Evolutionary conservation across 2,797 vertebrate species (phyloP), one percentile per base, ranked within the genome.

Genomic region (Phrynocephalus vlangalii): DNA sequence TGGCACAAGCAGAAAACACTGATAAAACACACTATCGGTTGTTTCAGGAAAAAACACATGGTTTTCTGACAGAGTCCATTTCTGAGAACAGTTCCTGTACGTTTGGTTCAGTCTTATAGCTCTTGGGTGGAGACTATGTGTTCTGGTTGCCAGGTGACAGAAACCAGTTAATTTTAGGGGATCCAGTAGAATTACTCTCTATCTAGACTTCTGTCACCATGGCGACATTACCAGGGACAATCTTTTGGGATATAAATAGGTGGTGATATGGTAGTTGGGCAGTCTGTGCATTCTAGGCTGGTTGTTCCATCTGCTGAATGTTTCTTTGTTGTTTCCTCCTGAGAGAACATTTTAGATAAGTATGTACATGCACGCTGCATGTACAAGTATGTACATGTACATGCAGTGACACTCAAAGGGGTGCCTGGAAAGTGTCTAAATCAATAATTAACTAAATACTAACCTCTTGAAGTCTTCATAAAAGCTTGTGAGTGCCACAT

Each of bases 61-160:
- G 83, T 66, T 63, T 81, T 33, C 20, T 26, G 56, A 80, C 28
- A 87, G 66, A 50, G 82, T 67, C 22, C 38, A 67, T 87, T 67
- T 16, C 71, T 75, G 26, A 82, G n/a, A 50, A 1, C 6, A 8
- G 6, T 28, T 63, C 38, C 28, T 80, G 18, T 30, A n/a, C 52
- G 18, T 24, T 79, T 80, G 33, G 44, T 28, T 30, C 20, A 67
- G 60, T 26, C 38, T 66, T 56, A 87, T 26, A 26, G 18, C 60
- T 66, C 82, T 60, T 66, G 70, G 60, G 48, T 81, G 33, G 38
- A 75, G 28, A 63, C 28, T 50, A 18, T 33, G 70, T 50, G 20
- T 71, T 82, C 38, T 76, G 71, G 86, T 87, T 82, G 79, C 79
- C 70, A 87, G 50, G 70, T 6, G 33, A 87, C 79, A 82, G 86